These are phyloP conservation scores for Platycnemis pennipes DNA, from an alignment of 2,888 invertebrate species.

Conservation along the genomic window DNA sequence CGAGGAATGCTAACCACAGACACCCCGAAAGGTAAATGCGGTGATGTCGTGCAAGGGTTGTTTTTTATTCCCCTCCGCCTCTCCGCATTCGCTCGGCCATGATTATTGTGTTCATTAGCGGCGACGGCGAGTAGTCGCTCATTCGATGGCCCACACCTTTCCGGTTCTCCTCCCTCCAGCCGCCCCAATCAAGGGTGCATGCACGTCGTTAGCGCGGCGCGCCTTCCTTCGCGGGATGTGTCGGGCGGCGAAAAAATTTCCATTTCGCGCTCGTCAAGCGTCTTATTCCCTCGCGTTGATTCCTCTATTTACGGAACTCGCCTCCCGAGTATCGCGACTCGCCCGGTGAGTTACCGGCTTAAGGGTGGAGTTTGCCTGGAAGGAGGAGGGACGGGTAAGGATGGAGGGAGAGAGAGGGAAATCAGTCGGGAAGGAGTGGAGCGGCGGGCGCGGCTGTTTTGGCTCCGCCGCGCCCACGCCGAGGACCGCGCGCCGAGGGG, in stretches of 20 bases:
- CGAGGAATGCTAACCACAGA: not conserved
- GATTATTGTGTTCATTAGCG: not conserved
- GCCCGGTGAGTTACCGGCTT: not conserved
- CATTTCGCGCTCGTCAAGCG: slow-evolving; percentile 31
- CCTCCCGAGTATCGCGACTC: slow-evolving; percentile 10
- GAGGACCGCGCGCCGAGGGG: not conserved
- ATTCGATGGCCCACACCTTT: not conserved
- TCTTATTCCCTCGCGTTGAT: not conserved
- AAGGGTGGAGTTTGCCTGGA: not conserved
- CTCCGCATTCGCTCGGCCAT: not conserved
- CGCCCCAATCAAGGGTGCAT: not conserved
- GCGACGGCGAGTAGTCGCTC: not conserved
- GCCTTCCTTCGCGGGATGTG: not conserved
- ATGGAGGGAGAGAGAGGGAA: not conserved
- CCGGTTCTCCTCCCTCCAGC: not conserved
- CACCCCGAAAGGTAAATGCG: not conserved
- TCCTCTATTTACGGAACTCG: slow-evolving; percentile 25
- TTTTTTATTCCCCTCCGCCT: not conserved
- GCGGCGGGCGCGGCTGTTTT: slow-evolving; percentile 16
- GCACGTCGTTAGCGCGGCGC: not conserved
- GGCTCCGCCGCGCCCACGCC: slow-evolving; percentile 26
- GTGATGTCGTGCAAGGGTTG: not conserved
- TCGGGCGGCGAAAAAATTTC: not conserved
- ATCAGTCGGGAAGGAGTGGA: not conserved
- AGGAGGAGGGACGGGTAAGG: not conserved